Evolutionary conservation across 2,888 invertebrate genomes (phyloP), one percentile per base, ranked within the genome.

Genomic region (Euplexia lucipara): DNA sequence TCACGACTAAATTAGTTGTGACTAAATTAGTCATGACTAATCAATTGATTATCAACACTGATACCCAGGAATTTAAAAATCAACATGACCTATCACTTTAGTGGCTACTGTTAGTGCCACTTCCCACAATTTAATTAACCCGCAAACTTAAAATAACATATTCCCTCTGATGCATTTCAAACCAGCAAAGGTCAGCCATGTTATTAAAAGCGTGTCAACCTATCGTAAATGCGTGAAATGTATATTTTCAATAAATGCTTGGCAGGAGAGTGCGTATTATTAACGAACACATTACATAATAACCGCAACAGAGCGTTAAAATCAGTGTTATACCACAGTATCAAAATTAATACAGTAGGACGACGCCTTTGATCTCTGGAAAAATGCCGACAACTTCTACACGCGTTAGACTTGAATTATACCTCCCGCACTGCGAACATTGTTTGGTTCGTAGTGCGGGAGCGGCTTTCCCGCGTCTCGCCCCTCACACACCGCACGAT

Each of bases 171-270:
- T 16, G 30, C 20, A 52, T 20, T 35, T n/a, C 4, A 44, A 67
- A 67, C 22, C 5, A 22, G 16, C 67, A 44, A 44, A 53, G 67
- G 10, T 35, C 14, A 6, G 0, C 9, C 16, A 34, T 44, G 30
- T 64, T 53, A 22, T 34, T 68, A 12, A 14, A 42, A 42, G 58
- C 47, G 10, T 35, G 35, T 35, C 26, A 35, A 41, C 20, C 3
- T 4, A 12, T 3, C 5, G 14, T 32, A 9, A 12, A 34, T 42
- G 20, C 0, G 16, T 35, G 57, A 30, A 63, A 67, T 64, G 12
- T 53, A 37, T 53, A 37, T 53, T 69, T 69, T 48, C 35, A 57
- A 69, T 57, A 35, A 66, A 57, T 30, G 10, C 30, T 18, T 12
- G 1, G 20, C 30, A 37, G 16, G 16, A 16, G 14, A 69, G 30